Percentiles rank a stretch among this genome's conserved stretches.
Conservation (phyloP, 2,113 vertebrate species). For the Hymenochirus boettgeri region DNA sequence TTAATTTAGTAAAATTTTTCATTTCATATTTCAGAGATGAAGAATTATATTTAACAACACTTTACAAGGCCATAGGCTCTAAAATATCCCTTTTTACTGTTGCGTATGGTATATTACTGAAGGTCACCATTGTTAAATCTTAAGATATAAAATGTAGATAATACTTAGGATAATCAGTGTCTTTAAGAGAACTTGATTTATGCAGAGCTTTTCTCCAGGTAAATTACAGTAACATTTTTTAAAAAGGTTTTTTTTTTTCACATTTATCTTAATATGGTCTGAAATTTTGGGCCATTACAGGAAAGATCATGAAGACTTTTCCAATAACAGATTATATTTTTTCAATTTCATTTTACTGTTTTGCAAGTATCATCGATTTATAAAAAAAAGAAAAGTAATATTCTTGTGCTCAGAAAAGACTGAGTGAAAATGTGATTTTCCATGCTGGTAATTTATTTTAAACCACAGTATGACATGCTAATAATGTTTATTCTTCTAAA, state of each 20-base stretch:
- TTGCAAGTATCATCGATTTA: conserved; percentile 5
- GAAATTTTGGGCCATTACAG: neutral
- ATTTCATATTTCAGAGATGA: neutral
- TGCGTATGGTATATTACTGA: neutral
- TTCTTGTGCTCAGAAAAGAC: neutral
- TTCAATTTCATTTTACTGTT: conserved; percentile 1
- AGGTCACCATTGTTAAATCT: neutral
- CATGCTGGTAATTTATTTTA: neutral
- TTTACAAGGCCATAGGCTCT: neutral
- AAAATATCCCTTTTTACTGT: neutral
- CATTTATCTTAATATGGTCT: neutral
- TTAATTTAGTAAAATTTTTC: too few species aligned
- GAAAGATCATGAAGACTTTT: neutral
- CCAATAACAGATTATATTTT: neutral
- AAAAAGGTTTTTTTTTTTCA: neutral
- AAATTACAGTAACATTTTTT: neutral
- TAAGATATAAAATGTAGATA: neutral
- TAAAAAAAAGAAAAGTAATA: neutral
- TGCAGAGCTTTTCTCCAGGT: neutral
- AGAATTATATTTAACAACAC: neutral
- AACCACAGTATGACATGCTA: neutral
- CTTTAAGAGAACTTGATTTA: neutral
- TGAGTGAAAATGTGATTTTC: neutral
- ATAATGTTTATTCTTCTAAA: too few species aligned
- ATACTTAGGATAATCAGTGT: neutral